phyloP scores from a whole-genome alignment of 2,888 invertebrate species.

The Lamellibrachia columna region DNA sequence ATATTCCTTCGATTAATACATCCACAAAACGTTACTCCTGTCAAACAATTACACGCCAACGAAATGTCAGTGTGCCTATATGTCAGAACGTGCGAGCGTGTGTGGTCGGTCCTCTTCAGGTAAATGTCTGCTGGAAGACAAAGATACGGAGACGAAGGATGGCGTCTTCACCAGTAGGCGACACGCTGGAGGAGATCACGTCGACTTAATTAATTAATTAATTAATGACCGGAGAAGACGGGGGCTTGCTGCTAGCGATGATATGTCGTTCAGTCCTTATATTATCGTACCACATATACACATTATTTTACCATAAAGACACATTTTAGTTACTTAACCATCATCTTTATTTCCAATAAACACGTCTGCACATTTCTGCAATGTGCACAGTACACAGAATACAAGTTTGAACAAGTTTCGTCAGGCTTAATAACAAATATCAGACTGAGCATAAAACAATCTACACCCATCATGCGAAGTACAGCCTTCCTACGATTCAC shows the following conservation, averaged over 20 bases:
- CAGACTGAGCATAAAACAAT: neutral
- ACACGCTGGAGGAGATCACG: no score
- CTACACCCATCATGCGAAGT: neutral
- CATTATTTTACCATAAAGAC: no score
- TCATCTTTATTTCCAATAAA: neutral
- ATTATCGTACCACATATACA: no score
- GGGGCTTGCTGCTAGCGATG: no score
- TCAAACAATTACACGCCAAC: neutral
- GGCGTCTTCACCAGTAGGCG: no score
- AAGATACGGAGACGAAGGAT: no score
- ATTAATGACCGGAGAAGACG: no score
- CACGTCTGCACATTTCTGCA: neutral
- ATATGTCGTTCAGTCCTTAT: no score
- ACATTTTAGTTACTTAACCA: neutral
- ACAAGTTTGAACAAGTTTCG: neutral
- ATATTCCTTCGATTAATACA: neutral
- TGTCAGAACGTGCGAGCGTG: neutral
- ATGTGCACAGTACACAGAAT: constrained; percentile 7
- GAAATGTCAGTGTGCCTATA: neutral
- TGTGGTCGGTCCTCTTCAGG: no score
- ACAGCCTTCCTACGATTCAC: neutral
- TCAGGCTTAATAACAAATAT: neutral
- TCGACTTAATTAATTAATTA: no score
- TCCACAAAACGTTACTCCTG: neutral
- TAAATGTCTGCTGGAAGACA: no score